Conservation (phyloP, 2,113 vertebrate genomes). For the Anser cygnoides region DNA sequence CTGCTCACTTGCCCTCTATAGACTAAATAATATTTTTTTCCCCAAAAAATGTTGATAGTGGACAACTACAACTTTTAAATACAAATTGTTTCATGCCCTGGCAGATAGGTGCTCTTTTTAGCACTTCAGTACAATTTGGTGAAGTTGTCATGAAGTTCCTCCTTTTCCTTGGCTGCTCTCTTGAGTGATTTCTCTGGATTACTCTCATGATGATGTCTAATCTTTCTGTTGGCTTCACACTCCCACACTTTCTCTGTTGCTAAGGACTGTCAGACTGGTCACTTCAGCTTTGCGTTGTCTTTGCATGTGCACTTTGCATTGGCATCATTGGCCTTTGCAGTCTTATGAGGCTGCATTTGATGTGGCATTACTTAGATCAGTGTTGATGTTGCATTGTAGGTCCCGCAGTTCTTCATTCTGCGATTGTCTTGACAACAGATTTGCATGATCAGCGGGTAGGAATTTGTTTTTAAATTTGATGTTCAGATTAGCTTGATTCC, state of each 20-base stretch:
- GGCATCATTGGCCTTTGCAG: neutral
- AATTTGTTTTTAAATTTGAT: slow-evolving; percentile 38
- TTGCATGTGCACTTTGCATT: neutral
- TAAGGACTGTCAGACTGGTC: neutral
- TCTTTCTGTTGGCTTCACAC: neutral
- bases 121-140: neutral
- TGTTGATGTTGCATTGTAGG: neutral
- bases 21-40: neutral
- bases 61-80: neutral
- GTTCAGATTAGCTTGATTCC: slow-evolving; percentile 5
- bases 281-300: slow-evolving; percentile 11
- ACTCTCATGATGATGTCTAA: neutral
- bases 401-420: slow-evolving; percentile 32
- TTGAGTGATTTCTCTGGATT: neutral
- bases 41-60: neutral
- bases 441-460: slow-evolving; percentile 6
- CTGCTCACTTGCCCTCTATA: neutral
- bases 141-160: neutral
- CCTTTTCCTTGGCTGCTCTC: neutral
- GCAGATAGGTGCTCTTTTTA: neutral
- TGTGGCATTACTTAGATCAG: neutral
- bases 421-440: slow-evolving; percentile 40
- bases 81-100: neutral
- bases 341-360: neutral
- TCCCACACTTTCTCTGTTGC: neutral